A percentile compares a stretch with the other conserved stretches of the same genome.
Evolutionary conservation across 1,140 invertebrate species (phyloP).

Genomic region (Heliconius congener): DNA sequence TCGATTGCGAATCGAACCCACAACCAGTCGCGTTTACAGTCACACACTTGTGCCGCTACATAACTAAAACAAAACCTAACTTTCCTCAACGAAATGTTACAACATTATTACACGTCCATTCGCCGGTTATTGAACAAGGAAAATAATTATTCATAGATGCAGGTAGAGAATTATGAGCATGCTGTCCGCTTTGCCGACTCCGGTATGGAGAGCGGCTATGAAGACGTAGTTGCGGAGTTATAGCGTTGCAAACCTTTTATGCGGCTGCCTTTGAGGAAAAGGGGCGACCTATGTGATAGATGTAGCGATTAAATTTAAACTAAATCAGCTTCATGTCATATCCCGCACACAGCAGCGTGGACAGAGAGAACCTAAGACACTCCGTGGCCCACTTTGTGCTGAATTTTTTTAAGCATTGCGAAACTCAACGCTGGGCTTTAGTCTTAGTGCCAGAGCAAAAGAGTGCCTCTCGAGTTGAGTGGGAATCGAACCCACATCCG

Average conservation of each 20-base stretch:
- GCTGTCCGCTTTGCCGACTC: constrained; percentile 44
- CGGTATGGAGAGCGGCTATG: constrained; percentile 41
- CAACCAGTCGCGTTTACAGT: not conserved
- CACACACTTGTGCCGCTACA: not conserved
- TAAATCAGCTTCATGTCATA: no score
- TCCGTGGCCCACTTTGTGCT: no score
- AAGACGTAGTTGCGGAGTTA: constrained; percentile 60
- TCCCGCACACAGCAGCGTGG: no score
- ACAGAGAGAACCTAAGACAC: no score
- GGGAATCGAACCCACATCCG: no score
- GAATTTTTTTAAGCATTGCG: no score
- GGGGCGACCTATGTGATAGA: constrained; percentile 31
- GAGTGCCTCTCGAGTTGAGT: no score
- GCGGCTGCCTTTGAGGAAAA: constrained; percentile 58
- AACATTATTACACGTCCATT: not conserved
- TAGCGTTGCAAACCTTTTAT: constrained; percentile 55
- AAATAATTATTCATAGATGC: constrained; percentile 42
- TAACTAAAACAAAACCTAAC: not conserved
- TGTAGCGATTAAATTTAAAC: constrained; percentile 15
- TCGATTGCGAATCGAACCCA: not conserved
- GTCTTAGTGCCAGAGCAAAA: no score
- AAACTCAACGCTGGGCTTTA: no score
- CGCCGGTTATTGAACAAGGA: constrained; percentile 32
- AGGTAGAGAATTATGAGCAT: constrained; percentile 40
- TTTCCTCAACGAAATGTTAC: not conserved